phyloP scores from a whole-genome alignment of 2,797 vertebrate species.

The Hafferia zeledoni region DNA sequence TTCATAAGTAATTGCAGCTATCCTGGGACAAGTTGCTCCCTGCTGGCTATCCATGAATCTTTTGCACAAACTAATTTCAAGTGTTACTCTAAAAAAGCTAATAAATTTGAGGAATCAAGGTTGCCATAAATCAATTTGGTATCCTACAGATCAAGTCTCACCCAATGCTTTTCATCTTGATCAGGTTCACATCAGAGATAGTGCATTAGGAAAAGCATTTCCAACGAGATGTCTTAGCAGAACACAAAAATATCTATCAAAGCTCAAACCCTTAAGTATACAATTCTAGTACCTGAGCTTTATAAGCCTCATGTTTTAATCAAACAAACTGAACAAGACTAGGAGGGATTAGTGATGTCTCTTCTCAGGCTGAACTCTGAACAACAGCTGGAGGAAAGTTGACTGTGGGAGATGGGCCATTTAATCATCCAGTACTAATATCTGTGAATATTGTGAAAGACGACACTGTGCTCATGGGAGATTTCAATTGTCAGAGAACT shows the following conservation, averaged over 20 bases:
- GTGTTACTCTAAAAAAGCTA: not conserved
- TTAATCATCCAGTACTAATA: not conserved
- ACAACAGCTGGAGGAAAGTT: not conserved
- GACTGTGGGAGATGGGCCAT: not conserved
- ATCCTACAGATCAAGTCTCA: not conserved
- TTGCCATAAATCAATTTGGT: not conserved
- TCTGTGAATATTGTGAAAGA: not conserved
- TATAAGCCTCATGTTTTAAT: not conserved
- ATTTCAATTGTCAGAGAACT: not conserved
- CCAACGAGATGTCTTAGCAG: not conserved
- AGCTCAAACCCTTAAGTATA: not conserved
- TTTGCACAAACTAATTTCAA: not conserved
- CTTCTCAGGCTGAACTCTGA: not conserved
- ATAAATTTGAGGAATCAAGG: not conserved
- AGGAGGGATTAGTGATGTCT: not conserved
- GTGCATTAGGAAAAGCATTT: not conserved
- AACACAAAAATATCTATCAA: not conserved
- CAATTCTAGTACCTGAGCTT: not conserved
- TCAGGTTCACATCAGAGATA: not conserved
- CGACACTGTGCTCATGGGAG: not conserved
- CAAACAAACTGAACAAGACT: not conserved
- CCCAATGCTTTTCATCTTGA: not conserved
- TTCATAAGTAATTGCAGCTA: not conserved
- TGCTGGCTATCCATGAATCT: not conserved
- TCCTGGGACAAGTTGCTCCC: not conserved